Evolutionary conservation across 2,888 invertebrate species (phyloP), one percentile per base, ranked within the genome.

Genomic region (Slavum lentiscoides): DNA sequence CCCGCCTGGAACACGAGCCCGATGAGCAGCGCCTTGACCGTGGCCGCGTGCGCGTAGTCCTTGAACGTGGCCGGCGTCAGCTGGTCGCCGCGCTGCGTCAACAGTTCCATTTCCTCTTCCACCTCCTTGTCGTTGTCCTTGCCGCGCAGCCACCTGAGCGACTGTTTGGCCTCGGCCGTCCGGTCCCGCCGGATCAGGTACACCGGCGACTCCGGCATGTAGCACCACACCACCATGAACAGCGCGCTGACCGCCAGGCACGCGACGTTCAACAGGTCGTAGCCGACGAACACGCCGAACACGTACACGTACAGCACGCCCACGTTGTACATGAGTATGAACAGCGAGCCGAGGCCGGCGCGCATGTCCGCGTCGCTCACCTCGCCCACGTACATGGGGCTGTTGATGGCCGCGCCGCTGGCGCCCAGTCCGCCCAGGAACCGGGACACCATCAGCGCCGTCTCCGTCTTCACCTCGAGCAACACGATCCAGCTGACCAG

Each of bases 381-480:
- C 85, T 93, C 93, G 0, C 90, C 89, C 39, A 90, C 88, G 85
- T 89, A 90, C n/a, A 91, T 88, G 0, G 92, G 91, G 0, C 88
- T 87, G 58, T 90, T 87, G 13, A 90, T 88, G 8, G 91, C 85
- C 0, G 87, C 86, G 0, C 89, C 88, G 1, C 90, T 90, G 0
- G 89, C 89, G 0, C 89, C 88, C 0, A 90, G 84, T 0, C 93
- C 93, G 0, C 88, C 87, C 1, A 92, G 84, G 66, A 91, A 88
- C 73, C 91, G 87, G 0, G 89, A 89, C 0, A 87, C 84, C 49
- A 89, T 86, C 2, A 91, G 86, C 61, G 88, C 85, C 0, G 83
- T 84, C 2, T 88, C 85, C 19, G 88, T 87, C 2, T 85, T 86
- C 0, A 90, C 88, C 37, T 89, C 86, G 3, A 88, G 86, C 59